phyloP scores from a whole-genome alignment of 1,140 invertebrate species.

The Drosophila saltans region DNA sequence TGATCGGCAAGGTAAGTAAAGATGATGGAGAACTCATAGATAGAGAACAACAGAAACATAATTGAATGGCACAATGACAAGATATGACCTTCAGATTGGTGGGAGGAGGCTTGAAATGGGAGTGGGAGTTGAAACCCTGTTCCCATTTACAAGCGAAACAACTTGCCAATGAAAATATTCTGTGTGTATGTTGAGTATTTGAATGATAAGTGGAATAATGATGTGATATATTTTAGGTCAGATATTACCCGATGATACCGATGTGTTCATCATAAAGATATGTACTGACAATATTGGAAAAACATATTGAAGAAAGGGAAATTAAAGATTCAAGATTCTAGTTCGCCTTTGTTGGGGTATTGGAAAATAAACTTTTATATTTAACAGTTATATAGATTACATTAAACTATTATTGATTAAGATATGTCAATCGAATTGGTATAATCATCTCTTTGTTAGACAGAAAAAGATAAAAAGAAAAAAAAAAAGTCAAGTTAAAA shows the following conservation, averaged over 20 bases:
- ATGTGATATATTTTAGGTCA: not conserved
- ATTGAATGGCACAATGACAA: conserved; percentile 47
- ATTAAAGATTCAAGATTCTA: no score
- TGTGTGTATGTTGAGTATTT: not conserved
- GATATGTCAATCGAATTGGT: not conserved
- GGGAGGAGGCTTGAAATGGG: not conserved
- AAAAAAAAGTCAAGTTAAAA: not conserved
- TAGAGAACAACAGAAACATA: conserved; percentile 30
- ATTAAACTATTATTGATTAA: no score
- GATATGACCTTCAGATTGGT: conserved; percentile 37
- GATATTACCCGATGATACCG: not conserved
- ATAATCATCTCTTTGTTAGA: not conserved
- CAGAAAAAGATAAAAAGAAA: not conserved
- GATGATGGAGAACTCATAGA: conserved; percentile 2
- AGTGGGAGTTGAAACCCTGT: not conserved
- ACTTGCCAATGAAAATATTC: conserved; percentile 1
- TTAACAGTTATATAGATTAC: no score
- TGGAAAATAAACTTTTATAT: no score
- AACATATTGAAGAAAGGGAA: no score
- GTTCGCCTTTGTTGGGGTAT: no score
- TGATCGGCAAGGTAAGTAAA: no score
- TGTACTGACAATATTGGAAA: not conserved
- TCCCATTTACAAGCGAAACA: conserved; percentile 4
- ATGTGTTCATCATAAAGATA: not conserved
- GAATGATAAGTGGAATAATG: conserved; percentile 3